Base-by-base conservation (phyloP, 2,797 vertebrate genomes). In the Hypotaenidia philippensis region DNA sequence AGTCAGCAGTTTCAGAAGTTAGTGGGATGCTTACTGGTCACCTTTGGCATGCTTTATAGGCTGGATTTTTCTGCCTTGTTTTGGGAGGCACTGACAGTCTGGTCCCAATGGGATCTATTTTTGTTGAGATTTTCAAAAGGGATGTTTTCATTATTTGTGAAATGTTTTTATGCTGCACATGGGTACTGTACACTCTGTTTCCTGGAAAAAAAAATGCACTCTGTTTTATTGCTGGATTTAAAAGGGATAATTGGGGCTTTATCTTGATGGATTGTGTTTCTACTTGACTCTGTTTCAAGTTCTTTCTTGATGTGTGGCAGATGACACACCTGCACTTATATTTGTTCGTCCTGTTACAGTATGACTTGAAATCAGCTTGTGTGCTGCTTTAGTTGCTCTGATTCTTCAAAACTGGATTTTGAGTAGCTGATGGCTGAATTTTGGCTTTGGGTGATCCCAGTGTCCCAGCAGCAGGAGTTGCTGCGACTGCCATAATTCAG, bases 171-270 rank as follows among this genome's bases (percentile, higher is more conserved):
- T 97, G 91, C 95, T 97, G 92, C 89, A 91, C 72, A 93, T 22
- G 59, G 91, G 84, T 96, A 93, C 84, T 96, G 93, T 92, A 95
- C 83, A 94, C 83, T 97, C 96, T 85, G 83, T 94, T 97, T 97
- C 93, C 94, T 96, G 93, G 93, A 36, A 92, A 63, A 94, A 63
- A 94, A 87, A 92, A 89, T 91, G 95, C 94, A 97, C 96, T 96
- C 94, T 94, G 86, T 96, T 96, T 94, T 94, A 92, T 95, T 97
- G 96, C 93, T 97, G 96, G 87, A 96, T 95, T 92, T 95, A 85
- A 96, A 97, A 93, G 91, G 96, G 91, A 86, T 95, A 93, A 94
- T 70, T 94, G 91, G 63, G 87, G 74, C 91, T 97, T 94, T 92
- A 49, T 71, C 89, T 82, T 87, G 89, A 82, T 72, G 89, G 80